phyloP scores from a whole-genome alignment of 2,888 invertebrate genomes.

The Acronicta leporina region DNA sequence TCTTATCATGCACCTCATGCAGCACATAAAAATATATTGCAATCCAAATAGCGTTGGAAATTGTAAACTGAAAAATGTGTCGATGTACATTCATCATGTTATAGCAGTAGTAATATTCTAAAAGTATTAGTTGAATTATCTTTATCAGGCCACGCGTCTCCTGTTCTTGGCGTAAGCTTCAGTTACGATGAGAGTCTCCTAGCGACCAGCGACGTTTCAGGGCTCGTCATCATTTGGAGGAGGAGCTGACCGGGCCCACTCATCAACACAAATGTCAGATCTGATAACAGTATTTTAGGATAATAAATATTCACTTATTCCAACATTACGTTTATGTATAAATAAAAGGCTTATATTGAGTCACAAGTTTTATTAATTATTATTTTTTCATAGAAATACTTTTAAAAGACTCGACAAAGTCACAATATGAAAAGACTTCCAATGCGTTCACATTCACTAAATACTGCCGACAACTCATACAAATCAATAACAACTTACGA shows the following conservation, averaged over 20 bases:
- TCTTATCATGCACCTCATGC: too few species aligned
- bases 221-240: constrained; percentile 94
- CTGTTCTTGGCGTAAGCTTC: constrained; percentile 95
- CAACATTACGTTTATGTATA: constrained; percentile 26
- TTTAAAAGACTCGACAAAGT: constrained; percentile 87
- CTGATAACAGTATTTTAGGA: constrained; percentile 20
- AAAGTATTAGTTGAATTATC: background rate
- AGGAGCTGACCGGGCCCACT: constrained; percentile 76
- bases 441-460: constrained; percentile 82
- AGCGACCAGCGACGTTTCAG: constrained; percentile 95
- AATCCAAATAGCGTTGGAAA: too few species aligned
- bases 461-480: constrained; percentile 82
- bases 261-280: constrained; percentile 16
- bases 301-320: constrained; percentile 25
- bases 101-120: background rate
- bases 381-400: constrained; percentile 87
- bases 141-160: constrained; percentile 92
- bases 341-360: constrained; percentile 76
- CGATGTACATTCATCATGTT: background rate
- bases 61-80: too few species aligned
- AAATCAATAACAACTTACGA: constrained; percentile 86
- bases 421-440: constrained; percentile 86
- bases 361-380: constrained; percentile 83
- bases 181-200: constrained; percentile 96
- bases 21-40: too few species aligned